Evolutionary conservation across 2,113 vertebrate species (phyloP), one percentile per base, ranked within the genome.

Genomic region (Mandrillus leucophaeus): DNA sequence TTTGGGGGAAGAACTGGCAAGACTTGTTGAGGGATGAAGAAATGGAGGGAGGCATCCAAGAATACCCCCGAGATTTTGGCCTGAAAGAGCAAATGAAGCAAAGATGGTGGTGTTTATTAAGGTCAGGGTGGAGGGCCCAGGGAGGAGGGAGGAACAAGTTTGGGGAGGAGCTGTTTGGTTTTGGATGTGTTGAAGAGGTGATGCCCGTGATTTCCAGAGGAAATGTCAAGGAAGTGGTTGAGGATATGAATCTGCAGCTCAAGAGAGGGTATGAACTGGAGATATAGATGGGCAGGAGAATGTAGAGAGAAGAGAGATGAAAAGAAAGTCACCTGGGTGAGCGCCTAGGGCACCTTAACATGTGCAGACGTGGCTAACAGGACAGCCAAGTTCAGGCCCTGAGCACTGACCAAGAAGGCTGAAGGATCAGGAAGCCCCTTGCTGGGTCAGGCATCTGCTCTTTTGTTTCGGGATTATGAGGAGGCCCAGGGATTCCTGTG

Each of bases 161-260:
- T 45, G 4, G 0, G n/a, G 80, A 45, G 10, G 30, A 61, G 9
- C 23, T 2, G 2, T 22, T 57, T 1, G 0, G 57, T 23, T n/a
- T 38, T 20, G 14, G 30, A 45, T 32, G 6, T 7, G 43, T 32
- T 13, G 2, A 55, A 61, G 27, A 85, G 48, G 84, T 50, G 55
- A 27, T 13, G 35, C 18, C 48, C 18, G 0, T 1, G 8, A 23
- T 38, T 23, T 14, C 59, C 5, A 0, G 23, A 30, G 32, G 13
- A 87, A n/a, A 2, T 0, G 1, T 3, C 16, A 6, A 5, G 64
- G 40, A 25, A 43, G 32, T 22, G 27, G 70, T 2, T 8, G 64
- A 32, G 0, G 12, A 5, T 4, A 1, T 0, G 68, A 72, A n/a
- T 20, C 38, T 43, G 40, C 66, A 59, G 25, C 13, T 22, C 22